Percentiles rank a stretch among this genome's conserved stretches.
phyloP scores from a whole-genome alignment of 2,797 vertebrate species.

The Pantherophis vulpinus region DNA sequence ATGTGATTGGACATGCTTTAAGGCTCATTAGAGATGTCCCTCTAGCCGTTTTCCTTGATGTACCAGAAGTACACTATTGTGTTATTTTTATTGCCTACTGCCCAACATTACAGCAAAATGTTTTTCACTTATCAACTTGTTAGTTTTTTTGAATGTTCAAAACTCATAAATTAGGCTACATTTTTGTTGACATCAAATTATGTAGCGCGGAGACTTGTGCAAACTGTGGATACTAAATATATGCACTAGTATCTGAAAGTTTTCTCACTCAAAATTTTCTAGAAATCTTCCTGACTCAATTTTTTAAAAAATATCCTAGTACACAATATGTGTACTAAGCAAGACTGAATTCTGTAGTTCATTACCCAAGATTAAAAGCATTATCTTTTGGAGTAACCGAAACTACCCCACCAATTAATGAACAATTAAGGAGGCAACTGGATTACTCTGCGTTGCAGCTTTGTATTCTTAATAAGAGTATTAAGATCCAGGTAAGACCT shows the following conservation, averaged over 20 bases:
- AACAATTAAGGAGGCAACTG: not conserved
- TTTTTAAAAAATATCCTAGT: not conserved
- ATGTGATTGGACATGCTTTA: not conserved
- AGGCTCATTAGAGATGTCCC: not conserved
- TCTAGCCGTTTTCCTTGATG: not conserved
- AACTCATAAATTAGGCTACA: not conserved
- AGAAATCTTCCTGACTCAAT: not conserved
- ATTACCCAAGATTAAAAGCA: not conserved
- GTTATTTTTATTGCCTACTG: not conserved
- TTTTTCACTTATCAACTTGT: not conserved
- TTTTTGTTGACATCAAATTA: not conserved
- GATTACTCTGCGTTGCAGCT: not conserved
- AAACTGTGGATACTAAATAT: not conserved
- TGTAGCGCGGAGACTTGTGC: not conserved
- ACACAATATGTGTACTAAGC: not conserved
- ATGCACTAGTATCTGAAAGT: not conserved
- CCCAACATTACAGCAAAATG: not conserved
- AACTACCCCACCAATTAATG: not conserved
- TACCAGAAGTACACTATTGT: not conserved
- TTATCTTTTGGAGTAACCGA: not conserved
- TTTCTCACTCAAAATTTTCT: not conserved
- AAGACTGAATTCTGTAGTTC: not conserved
- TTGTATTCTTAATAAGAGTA: conserved; percentile 13
- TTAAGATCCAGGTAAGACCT: not conserved
- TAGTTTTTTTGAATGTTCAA: not conserved